Evolutionary conservation across 1,140 invertebrate genomes (phyloP), one percentile per base, ranked within the genome.

Genomic region (Adelges cooleyi): DNA sequence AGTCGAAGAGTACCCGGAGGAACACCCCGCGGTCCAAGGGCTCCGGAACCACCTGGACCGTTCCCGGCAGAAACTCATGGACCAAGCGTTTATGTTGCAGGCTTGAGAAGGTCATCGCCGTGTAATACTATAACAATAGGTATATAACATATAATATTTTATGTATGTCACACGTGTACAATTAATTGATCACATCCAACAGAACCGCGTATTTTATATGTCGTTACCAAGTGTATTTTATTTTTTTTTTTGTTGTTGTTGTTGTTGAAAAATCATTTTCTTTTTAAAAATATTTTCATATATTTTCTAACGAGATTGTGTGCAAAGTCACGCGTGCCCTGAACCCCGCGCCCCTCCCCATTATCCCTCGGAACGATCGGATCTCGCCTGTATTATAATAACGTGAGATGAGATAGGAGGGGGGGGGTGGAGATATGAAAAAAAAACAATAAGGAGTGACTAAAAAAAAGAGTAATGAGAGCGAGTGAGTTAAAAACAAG

Each of bases 1-100:
- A 54, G 74, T 71, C 15, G 76, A 77, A 67, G 67, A 72, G 29
- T 70, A 75, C 42, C 69, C 76, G 0, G 66, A 68, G 33, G 70
- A 73, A 22, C 73, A 77, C 65, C 76, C 76, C 0, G 68, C 76
- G 2, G 73, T 77, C 10, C 68, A 73, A 22, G 74, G 74, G 3
- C 71, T 77, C 20, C 36, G 68, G 15, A 65, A 71, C 25, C 75
- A 77, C 67, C 69, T 77, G 10, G 67, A 67, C 15, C 48, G 46
- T 3, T 69, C 67, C 15, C 50, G 65, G 23, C 49, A 65, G n/a
- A 50, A 67, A 59, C 65, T 70, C n/a, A 42, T 70, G 29, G 56
- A 69, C 15, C 54, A 69, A 46, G 69, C 66, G 5, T 36, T 69
- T 3, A 44, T 67, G 40, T 48, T 49, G 23, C 66, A 67, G 20